These are phyloP conservation scores for Trissolcus basalis DNA, from an alignment of 1,140 invertebrate genomes.

Conservation along the genomic window DNA sequence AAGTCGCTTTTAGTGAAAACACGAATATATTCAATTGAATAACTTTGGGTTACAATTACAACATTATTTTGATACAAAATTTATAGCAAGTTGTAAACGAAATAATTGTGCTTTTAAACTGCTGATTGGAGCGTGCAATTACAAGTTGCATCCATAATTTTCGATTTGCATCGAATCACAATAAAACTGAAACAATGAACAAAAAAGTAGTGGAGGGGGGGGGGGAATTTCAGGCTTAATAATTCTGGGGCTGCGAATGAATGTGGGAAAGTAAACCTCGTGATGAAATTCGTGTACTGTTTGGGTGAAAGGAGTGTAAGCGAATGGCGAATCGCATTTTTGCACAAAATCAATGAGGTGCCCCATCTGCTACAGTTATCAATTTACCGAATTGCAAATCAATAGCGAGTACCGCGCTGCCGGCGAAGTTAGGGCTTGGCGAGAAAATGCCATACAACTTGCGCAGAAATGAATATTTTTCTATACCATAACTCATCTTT, in stretches of 20 bases:
- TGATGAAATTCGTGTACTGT: conserved; percentile 32
- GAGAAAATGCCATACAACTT: conserved; percentile 41
- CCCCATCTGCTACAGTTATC: conserved; percentile 70
- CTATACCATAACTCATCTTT: conserved; percentile 20
- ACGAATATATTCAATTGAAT: too few relatives aligned
- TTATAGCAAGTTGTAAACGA: too few relatives aligned
- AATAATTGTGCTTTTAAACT: too few relatives aligned
- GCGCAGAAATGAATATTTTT: conserved; percentile 44
- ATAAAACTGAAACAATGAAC: too few relatives aligned
- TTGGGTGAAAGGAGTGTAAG: conserved; percentile 20
- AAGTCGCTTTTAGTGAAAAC: too few relatives aligned
- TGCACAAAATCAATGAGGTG: conserved; percentile 54
- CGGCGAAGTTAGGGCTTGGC: conserved; percentile 31
- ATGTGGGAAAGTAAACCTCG: conserved; percentile 12
- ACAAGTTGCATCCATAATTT: too few relatives aligned
- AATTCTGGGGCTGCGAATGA: conserved; percentile 17
- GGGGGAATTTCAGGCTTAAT: too few relatives aligned
- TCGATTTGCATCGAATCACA: too few relatives aligned
- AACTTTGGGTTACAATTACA: too few relatives aligned
- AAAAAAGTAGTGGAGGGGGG: too few relatives aligned
- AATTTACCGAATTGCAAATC: conserved; percentile 74
- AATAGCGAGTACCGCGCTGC: conserved; percentile 63
- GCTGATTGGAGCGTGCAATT: too few relatives aligned
- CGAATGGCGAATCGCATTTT: conserved; percentile 43
- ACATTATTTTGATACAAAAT: too few relatives aligned